A percentile compares a stretch with the other conserved stretches of the same genome.
Evolutionary conservation across 2,888 invertebrate genomes (phyloP).

Genomic region (Xestoiulus laeticollis): DNA sequence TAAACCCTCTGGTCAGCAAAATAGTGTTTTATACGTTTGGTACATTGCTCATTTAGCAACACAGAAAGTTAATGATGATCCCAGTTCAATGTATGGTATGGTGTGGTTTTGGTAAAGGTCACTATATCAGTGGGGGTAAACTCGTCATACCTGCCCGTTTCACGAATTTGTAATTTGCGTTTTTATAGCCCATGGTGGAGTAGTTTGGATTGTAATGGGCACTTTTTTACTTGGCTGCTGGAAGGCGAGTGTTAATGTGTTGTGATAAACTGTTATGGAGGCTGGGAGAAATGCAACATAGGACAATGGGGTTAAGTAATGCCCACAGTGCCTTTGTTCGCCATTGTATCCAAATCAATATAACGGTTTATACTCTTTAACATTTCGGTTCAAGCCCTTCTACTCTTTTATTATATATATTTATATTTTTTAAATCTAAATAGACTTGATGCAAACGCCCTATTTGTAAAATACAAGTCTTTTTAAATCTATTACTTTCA

Average conservation of each 20-base stretch:
- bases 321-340: constrained; percentile 31
- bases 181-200: not conserved
- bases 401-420: not conserved
- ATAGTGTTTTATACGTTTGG: constrained; percentile 27
- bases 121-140: not conserved
- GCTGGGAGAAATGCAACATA: constrained; percentile 16
- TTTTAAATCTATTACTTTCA: not conserved
- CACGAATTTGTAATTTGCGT: not conserved
- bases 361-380: not conserved
- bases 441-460: not conserved
- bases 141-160: not conserved
- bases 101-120: not conserved
- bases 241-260: not conserved
- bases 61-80: constrained; percentile 7
- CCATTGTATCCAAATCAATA: not conserved
- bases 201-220: not conserved
- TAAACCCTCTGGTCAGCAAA: not conserved
- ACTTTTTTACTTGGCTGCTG: constrained; percentile 10
- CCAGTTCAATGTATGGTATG: not conserved
- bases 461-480: not conserved
- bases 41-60: not conserved
- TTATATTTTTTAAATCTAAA: constrained; percentile 13
- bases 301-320: not conserved
- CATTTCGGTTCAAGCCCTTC: not conserved
- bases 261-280: not conserved